Percentiles rank a stretch among this genome's conserved stretches.
phyloP scores from a whole-genome alignment of 2,888 invertebrate species.

The Microdon myrmicae region DNA sequence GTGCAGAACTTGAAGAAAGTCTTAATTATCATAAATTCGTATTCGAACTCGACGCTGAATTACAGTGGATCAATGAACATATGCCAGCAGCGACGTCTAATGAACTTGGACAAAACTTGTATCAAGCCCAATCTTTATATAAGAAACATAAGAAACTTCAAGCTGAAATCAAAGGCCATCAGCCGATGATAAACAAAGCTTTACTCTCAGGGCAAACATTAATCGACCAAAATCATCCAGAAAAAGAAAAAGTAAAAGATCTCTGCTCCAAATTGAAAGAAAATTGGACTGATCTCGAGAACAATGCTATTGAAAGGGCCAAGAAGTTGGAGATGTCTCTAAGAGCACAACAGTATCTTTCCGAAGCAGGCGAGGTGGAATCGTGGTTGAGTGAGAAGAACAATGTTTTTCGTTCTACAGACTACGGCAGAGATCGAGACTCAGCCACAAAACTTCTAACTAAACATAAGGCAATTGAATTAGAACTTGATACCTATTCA shows the following conservation, averaged over 20 bases:
- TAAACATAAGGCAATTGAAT: conserved; percentile 92
- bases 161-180: conserved; percentile 87
- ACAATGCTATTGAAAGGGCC: conserved; percentile 77
- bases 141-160: conserved; percentile 95
- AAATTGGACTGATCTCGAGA: conserved; percentile 80
- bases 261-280: conserved; percentile 78
- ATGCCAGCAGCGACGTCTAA: conserved; percentile 81
- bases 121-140: conserved; percentile 89
- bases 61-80: conserved; percentile 95
- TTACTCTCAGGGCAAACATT: conserved; percentile 81
- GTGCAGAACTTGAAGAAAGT: conserved; percentile 84
- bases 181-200: conserved; percentile 85
- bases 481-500: conserved; percentile 91
- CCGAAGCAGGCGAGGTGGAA: conserved; percentile 91
- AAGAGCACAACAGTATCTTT: conserved; percentile 90
- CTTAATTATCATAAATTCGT: conserved; percentile 87
- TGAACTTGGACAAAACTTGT: conserved; percentile 83
- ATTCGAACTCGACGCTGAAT: conserved; percentile 90
- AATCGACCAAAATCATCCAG: conserved; percentile 81
- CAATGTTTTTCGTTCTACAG: conserved; percentile 82
- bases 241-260: conserved; percentile 79
- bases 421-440: conserved; percentile 89
- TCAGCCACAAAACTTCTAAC: conserved; percentile 92
- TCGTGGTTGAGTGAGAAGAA: conserved; percentile 91
- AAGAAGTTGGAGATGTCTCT: conserved; percentile 85